Percentiles rank a stretch among this genome's conserved stretches.
phyloP scores from a whole-genome alignment of 2,797 vertebrate species.

The Helarctos malayanus region DNA sequence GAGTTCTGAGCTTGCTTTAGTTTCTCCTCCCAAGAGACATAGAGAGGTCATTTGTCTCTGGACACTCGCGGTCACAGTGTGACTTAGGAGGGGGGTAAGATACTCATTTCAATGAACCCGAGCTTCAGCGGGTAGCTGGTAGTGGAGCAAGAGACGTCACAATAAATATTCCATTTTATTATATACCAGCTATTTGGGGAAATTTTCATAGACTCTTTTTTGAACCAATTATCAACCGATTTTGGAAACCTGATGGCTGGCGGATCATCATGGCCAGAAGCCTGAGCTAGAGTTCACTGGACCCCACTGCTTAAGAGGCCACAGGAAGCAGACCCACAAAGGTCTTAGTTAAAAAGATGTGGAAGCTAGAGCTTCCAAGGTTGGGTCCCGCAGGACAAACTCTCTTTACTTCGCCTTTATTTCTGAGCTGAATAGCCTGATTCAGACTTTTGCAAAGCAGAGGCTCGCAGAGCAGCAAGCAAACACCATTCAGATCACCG shows the following conservation, averaged over 20 bases:
- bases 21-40: not conserved
- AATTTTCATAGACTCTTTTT: not conserved
- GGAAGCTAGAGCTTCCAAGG: not conserved
- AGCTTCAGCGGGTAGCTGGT: not conserved
- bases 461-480: not conserved
- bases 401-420: not conserved
- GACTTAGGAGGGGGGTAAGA: not conserved
- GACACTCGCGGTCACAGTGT: not conserved
- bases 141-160: not conserved
- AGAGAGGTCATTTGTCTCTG: not conserved
- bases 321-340: not conserved
- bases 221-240: not conserved
- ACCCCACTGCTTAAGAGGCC: not conserved
- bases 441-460: not conserved
- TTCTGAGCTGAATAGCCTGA: not conserved
- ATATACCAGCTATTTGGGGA: not conserved
- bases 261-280: not conserved
- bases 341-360: not conserved
- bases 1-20: not conserved
- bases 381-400: not conserved
- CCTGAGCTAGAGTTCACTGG: not conserved
- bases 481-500: not conserved
- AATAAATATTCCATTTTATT: conserved; percentile 1
- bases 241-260: not conserved
- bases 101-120: not conserved